These are phyloP conservation scores for Helicoverpa zea DNA, from an alignment of 1,140 invertebrate genomes.

Conservation along the genomic window DNA sequence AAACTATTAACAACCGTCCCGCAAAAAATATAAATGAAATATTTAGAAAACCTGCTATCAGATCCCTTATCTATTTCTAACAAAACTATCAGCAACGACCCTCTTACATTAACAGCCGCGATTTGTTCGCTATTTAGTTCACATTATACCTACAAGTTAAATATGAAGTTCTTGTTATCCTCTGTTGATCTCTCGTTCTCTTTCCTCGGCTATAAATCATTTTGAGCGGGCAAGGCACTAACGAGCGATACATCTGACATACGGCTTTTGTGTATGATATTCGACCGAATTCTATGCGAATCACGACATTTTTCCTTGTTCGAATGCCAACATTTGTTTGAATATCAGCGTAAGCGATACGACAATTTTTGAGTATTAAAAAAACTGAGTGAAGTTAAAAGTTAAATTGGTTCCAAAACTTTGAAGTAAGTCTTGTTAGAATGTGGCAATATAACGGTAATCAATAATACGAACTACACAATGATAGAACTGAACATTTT, in stretches of 20 bases:
- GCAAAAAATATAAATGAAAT: no score
- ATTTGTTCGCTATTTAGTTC: slow-evolving; percentile 36
- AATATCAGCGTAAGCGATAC: not conserved
- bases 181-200: not conserved
- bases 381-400: not conserved
- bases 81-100: slow-evolving; percentile 13
- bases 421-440: no score
- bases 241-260: slow-evolving; percentile 52
- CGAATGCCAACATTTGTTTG: slow-evolving; percentile 10
- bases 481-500: no score
- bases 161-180: not conserved
- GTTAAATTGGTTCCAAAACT: no score
- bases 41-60: no score
- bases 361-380: not conserved
- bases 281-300: slow-evolving; percentile 27
- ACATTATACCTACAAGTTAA: slow-evolving; percentile 9
- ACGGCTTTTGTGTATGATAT: slow-evolving; percentile 19
- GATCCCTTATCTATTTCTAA: slow-evolving; percentile 10
- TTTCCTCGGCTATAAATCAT: slow-evolving; percentile 51
- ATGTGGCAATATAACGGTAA: not conserved
- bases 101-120: slow-evolving; percentile 18
- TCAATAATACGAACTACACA: not conserved
- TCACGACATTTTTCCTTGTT: slow-evolving; percentile 36
- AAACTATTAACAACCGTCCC: no score
- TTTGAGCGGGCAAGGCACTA: slow-evolving; percentile 34